Evolutionary conservation across 2,888 invertebrate species (phyloP), one percentile per base, ranked within the genome.

Genomic region (Gymnocheta viridis): DNA sequence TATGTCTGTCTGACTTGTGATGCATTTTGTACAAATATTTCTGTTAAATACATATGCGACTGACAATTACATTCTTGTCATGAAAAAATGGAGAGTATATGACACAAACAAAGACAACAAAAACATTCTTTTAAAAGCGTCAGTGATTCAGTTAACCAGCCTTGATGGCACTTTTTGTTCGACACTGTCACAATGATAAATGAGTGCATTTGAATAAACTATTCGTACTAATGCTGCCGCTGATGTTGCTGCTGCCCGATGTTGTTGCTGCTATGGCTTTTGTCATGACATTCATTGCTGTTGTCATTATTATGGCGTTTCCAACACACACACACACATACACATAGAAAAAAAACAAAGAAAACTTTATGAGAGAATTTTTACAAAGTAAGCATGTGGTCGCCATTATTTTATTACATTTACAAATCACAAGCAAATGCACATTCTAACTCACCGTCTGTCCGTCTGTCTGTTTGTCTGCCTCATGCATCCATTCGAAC

Each of bases 121-220:
- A 29, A 62, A 54, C 22, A 73, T 58, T 41, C 32, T 70, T 56
- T 56, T 27, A 56, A 66, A 72, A 17, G 77, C 54, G 29, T 62
- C 73, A 73, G 73, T 69, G 62, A 66, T 35, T 60, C 29, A 44
- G 73, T 10, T 32, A 56, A 10, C 17, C 72, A 82, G 76, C 41
- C 64, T 49, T 41, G 49, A 29, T 60, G 60, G 44, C 54, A 70
- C 41, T 32, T 32, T 60, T 56, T 79, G 56, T 44, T 22, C 29
- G 32, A 58, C 47, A 69, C 56, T 67, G 58, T 76, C 58, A 76
- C 79, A 51, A 77, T 62, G 72, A 81, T 56, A 81, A 80, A 77
- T 77, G 56, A 73, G 69, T 84, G 73, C 70, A 81, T 80, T 80
- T 76, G 70, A 83, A 83, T 79, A 62, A 62, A 79, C 27, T 51